Base-by-base conservation (phyloP, 2,888 invertebrate genomes). In the Bombylius discolor region DNA sequence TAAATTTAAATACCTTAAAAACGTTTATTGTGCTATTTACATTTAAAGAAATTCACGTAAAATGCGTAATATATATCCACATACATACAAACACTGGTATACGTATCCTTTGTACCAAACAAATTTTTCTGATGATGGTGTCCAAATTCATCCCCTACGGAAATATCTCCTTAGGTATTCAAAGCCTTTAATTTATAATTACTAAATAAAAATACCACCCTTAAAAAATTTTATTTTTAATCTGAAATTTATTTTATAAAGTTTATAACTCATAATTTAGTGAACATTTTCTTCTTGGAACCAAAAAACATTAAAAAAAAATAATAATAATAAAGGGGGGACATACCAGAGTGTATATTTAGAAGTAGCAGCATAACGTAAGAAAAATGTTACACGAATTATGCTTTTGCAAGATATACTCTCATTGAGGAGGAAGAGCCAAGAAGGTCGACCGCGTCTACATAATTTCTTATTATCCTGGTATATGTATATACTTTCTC, bases 181-280 rank as follows among this genome's bases (percentile, higher is more conserved):
- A 56, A 58, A 58, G 53, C 53, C 53, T 48, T 49, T 58, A 58
- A 58, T 58, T 58, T 58, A 58, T 56, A 58, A 58, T 58, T 58
- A 58, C 39, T 47, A 47, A 48, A 56, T 51, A 34, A 51, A 49
- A 36, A 47, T 47, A 47, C 47, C 56, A 51, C 55, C 56, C 58
- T 47, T 52, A 46, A 53, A 23, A 55, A 58, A 55, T 58, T 56
- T 54, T 53, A 49, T 56, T 58, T 56, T 58, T 56, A 58, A 58
- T 56, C 58, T 56, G 9, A 58, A 58, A 58, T 56, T 56, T 56
- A 58, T 56, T 54, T 53, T 47, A 14, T 23, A 58, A 58, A 58
- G 56, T 58, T 58, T 58, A 56, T 56, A 58, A 56, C 53, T 58
- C 58, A 54, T 58, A 56, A 58, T 56, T 58, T 58, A 56, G 34